These are phyloP conservation scores for Huso huso DNA, from an alignment of 2,797 vertebrate species.

Conservation along the genomic window DNA sequence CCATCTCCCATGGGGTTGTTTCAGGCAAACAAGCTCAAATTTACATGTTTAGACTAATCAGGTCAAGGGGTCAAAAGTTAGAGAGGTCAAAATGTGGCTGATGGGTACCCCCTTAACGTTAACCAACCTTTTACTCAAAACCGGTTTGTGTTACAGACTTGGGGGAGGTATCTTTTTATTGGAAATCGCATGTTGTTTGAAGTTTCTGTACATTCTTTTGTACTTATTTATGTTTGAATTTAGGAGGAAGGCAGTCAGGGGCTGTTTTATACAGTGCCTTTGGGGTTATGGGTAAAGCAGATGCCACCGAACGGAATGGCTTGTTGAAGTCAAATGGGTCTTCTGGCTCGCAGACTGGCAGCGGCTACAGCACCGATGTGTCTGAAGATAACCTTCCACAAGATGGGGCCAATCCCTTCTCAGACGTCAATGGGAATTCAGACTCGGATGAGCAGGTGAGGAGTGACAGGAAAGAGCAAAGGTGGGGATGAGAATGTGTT, in stretches of 20 bases:
- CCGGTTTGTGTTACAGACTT: too few relatives aligned
- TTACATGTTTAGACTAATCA: too few relatives aligned
- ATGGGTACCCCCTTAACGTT: too few relatives aligned
- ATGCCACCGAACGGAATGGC: slow-evolving; percentile 62
- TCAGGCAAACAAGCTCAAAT: too few relatives aligned
- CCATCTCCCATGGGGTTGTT: too few relatives aligned
- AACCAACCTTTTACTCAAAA: too few relatives aligned
- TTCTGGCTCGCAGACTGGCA: slow-evolving; percentile 90
- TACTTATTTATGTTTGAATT: slow-evolving; percentile 16
- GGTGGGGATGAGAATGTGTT: too few relatives aligned
- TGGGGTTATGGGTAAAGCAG: slow-evolving; percentile 77
- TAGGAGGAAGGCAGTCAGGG: slow-evolving; percentile 91
- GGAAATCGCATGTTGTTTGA: neutral
- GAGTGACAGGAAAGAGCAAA: neutral
- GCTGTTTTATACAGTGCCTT: slow-evolving; percentile 84
- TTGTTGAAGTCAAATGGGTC: slow-evolving; percentile 83
- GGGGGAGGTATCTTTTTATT: neutral
- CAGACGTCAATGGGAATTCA: slow-evolving; percentile 69
- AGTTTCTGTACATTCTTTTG: slow-evolving; percentile 9
- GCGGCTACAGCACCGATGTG: slow-evolving; percentile 93
- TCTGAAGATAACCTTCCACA: slow-evolving; percentile 89
- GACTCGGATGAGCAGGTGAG: slow-evolving; percentile 90
- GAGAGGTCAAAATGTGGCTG: too few relatives aligned
- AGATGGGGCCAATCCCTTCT: slow-evolving; percentile 73
- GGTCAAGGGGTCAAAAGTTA: too few relatives aligned